phyloP scores from a whole-genome alignment of 2,888 invertebrate species.

The Drosophila affinis region DNA sequence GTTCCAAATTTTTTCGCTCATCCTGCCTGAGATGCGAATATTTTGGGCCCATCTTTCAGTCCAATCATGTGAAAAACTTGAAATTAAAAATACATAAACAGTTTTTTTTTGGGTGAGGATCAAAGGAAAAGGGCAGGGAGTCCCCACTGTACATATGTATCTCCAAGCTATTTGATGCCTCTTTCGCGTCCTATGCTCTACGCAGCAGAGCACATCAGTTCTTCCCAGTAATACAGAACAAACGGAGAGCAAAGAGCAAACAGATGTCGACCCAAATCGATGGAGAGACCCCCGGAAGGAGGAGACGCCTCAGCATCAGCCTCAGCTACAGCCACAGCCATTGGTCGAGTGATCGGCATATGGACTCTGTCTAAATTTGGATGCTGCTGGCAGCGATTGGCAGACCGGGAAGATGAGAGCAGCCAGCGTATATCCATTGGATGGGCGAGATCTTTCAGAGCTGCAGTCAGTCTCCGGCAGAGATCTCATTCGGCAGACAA shows the following conservation, averaged over 20 bases:
- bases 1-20: too few species aligned
- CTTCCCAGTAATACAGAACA: background rate
- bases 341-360: slow-evolving; percentile 17
- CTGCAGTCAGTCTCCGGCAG: background rate
- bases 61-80: too few species aligned
- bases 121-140: too few species aligned
- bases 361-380: slow-evolving; percentile 38
- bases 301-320: slow-evolving; percentile 5
- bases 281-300: background rate
- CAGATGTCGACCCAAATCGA: slow-evolving; percentile 17
- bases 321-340: slow-evolving; percentile 9
- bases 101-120: too few species aligned
- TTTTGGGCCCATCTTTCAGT: too few species aligned
- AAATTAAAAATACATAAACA: too few species aligned
- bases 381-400: slow-evolving; percentile 40
- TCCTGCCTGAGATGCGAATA: too few species aligned
- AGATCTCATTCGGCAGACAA: slow-evolving; percentile 74
- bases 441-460: slow-evolving; percentile 37
- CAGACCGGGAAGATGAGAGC: slow-evolving; percentile 5
- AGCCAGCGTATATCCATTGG: background rate
- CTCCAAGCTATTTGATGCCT: background rate
- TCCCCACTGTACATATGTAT: slow-evolving; percentile 3
- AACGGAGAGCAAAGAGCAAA: slow-evolving; percentile 1
- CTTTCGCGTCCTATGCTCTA: background rate
- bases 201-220: background rate